These are phyloP conservation scores for Meriones unguiculatus DNA, from an alignment of 2,113 vertebrate genomes.

Conservation along the genomic window DNA sequence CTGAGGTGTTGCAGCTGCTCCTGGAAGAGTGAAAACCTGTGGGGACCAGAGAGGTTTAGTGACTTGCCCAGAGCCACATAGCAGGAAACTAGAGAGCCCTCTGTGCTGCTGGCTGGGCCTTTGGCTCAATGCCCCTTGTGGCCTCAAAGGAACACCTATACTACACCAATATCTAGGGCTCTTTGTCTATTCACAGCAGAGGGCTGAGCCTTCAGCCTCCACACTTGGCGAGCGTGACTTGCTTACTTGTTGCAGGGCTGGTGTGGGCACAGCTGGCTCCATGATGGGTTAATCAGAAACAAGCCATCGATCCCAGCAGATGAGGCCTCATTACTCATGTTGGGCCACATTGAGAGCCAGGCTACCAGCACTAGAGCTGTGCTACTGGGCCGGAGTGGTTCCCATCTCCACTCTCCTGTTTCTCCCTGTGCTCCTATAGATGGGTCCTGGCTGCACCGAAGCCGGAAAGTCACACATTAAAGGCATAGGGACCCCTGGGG, in stretches of 20 bases:
- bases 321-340: accelerated
- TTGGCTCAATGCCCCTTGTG: background rate
- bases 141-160: background rate
- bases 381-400: accelerated
- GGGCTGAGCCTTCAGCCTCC: accelerated
- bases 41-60: background rate
- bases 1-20: accelerated
- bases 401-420: too few relatives aligned
- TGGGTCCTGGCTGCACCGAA: accelerated
- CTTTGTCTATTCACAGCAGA: background rate
- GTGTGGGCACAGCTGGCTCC: background rate
- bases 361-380: background rate
- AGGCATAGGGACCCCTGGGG: too few relatives aligned
- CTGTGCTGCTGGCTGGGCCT: accelerated
- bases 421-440: background rate
- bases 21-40: background rate
- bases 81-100: too few relatives aligned
- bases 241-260: background rate
- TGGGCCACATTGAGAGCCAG: accelerated
- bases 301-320: background rate
- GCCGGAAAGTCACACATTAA: background rate
- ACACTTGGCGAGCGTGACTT: accelerated
- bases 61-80: background rate
- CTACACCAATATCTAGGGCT: accelerated
- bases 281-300: background rate